Evolutionary conservation across 2,888 invertebrate species (phyloP).

Genomic region (Sarcophaga rosellei): DNA sequence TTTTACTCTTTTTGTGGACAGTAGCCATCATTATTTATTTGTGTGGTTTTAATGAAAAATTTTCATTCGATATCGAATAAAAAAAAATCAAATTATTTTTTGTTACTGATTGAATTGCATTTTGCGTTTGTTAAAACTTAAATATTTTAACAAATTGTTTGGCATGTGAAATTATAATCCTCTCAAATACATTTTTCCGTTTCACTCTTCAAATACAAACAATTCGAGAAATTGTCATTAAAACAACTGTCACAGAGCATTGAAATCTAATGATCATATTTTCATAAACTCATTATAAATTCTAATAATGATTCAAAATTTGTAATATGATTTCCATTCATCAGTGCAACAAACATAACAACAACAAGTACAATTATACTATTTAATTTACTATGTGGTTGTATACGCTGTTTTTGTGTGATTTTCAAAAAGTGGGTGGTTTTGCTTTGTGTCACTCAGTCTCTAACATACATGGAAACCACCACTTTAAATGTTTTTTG

Average conservation of each 20-base stretch:
- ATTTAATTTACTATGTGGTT: not conserved
- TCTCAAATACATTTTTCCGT: not conserved
- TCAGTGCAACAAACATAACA: not conserved
- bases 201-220: not conserved
- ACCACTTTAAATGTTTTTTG: slow-evolving; percentile 53
- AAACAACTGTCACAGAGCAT: slow-evolving; percentile 31
- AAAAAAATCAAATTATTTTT: not conserved
- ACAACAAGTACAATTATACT: not conserved
- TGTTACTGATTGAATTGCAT: slow-evolving; percentile 7
- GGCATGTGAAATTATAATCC: slow-evolving; percentile 17
- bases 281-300: slow-evolving; percentile 33
- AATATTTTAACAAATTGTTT: slow-evolving; percentile 15
- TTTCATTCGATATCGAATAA: not conserved
- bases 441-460: slow-evolving; percentile 4
- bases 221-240: slow-evolving; percentile 10
- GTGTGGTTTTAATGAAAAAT: slow-evolving; percentile 30
- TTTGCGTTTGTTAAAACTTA: not conserved
- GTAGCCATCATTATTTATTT: not conserved
- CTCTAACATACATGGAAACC: slow-evolving; percentile 42
- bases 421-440: slow-evolving; percentile 42
- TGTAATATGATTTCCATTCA: slow-evolving; percentile 52
- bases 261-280: slow-evolving; percentile 28
- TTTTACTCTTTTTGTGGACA: not conserved
- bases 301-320: slow-evolving; percentile 27
- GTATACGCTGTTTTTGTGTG: not conserved